These are phyloP conservation scores for Halichondria panicea DNA, from an alignment of 37 sponge, comb jelly and placozoan species.

Conservation along the genomic window DNA sequence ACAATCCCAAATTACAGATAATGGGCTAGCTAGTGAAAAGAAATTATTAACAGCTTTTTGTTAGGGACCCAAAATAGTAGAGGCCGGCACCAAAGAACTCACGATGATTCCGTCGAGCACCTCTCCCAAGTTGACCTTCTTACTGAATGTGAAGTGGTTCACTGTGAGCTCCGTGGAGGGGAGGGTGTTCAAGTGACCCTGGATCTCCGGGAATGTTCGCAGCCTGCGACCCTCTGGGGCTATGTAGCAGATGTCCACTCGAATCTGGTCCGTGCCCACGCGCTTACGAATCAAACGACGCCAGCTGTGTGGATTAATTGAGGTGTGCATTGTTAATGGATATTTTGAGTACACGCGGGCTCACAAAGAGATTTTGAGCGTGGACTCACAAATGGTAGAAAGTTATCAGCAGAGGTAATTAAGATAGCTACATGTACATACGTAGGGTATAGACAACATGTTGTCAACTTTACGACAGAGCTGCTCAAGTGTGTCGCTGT, in stretches of 20 bases:
- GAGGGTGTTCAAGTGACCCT: constrained; percentile 41
- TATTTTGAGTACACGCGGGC: neutral
- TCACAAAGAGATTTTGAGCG: neutral
- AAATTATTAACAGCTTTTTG: too few species aligned
- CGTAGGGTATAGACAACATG: too few species aligned
- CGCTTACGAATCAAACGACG: constrained; percentile 53
- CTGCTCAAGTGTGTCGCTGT: too few species aligned
- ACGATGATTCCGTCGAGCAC: constrained; percentile 66
- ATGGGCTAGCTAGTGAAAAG: too few species aligned
- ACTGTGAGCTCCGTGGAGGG: constrained; percentile 42
- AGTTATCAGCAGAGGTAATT: neutral
- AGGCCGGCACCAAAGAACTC: too few species aligned
- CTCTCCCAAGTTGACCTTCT: constrained; percentile 80
- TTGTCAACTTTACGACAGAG: neutral
- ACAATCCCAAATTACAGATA: too few species aligned
- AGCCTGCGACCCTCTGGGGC: constrained; percentile 84
- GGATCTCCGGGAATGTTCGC: constrained; percentile 87
- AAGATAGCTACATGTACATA: too few species aligned
- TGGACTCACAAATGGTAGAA: neutral
- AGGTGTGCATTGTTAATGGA: too few species aligned
- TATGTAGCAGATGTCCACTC: constrained; percentile 88
- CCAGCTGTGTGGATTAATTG: constrained; percentile 62
- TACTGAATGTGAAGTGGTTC: constrained; percentile 90
- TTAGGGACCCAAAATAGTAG: too few species aligned
- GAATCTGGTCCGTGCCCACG: constrained; percentile 34